Base-by-base conservation (phyloP, 2,888 invertebrate species). In the Apoda limacodes region DNA sequence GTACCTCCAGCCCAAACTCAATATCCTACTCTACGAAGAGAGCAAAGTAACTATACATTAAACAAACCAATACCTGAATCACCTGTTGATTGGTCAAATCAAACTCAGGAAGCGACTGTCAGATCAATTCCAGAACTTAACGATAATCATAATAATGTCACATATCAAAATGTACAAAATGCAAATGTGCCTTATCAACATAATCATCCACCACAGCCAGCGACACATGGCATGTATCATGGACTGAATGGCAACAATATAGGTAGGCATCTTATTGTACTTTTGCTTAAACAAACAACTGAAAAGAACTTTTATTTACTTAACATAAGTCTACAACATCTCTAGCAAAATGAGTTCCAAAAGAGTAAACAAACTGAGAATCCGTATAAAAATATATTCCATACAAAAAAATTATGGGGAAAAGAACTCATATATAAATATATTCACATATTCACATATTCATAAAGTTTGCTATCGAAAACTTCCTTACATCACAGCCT, bases 1-100 rank as follows among this genome's bases (percentile, higher is more conserved):
- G 83, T 85, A 14, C 80, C 82, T 7, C 78, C 76, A 14, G 74
- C 82, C 22, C 75, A 74, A 7, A 66, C 65, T 9, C 81, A 81
- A 34, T 82, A 80, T 40, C 68, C 78, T 1, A 76, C 65, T 41
- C 50, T 82, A 39, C 49, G 71, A 41, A 52, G 82, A 35, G 81
- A 82, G 27, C 74, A 71, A 34, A 70, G 68, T 45, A 78, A 70
- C 38, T 82, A 76, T 44, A 57, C 61, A 9, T 42, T 66, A 32
- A 81, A 74, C 35, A 74, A 76, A 39, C 59, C 66, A 13, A 62
- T 71, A 32, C 50, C 60, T 3, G 78, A 80, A 36, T 80, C 81
- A 1, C 80, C 82, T 5, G 70, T 75, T 2, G 81, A 82, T 39
- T 82, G 81, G 81, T 57, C 72, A n/a, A 74, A 70, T 34, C 64